Conservation (phyloP, 2,797 vertebrate species). For the Pampus argenteus region DNA sequence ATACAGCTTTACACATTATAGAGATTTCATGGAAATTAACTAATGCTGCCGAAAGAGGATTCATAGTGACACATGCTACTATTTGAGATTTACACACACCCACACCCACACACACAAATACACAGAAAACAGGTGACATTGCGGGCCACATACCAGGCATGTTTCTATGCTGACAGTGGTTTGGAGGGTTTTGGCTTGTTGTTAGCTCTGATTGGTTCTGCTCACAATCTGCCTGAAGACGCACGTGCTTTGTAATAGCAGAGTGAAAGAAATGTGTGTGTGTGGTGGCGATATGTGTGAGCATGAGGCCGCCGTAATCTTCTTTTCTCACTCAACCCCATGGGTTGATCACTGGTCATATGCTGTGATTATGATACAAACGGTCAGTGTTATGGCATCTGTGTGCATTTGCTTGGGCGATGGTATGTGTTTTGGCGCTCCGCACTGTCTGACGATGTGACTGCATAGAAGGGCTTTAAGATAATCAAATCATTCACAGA, state of each 20-base stretch:
- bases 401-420: conserved; percentile 52
- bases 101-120: conserved; percentile 25
- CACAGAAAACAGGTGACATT: conserved; percentile 64
- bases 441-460: conserved; percentile 55
- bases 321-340: not conserved
- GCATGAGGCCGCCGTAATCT: conserved; percentile 3
- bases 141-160: conserved; percentile 45
- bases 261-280: conserved; percentile 7
- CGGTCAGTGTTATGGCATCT: conserved; percentile 51
- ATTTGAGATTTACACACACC: conserved; percentile 29
- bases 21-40: too few species aligned
- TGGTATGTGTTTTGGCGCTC: conserved; percentile 69
- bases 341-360: conserved; percentile 31
- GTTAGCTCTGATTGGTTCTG: conserved; percentile 66
- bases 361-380: conserved; percentile 30
- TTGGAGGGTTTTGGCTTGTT: conserved; percentile 40
- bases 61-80: conserved; percentile 39
- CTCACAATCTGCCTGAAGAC: conserved; percentile 39
- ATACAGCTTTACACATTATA: too few species aligned
- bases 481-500: conserved; percentile 73
- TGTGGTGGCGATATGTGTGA: not conserved
- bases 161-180: conserved; percentile 31
- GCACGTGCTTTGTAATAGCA: conserved; percentile 14
- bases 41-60: conserved; percentile 25
- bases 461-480: conserved; percentile 37